phyloP scores from a whole-genome alignment of 2,797 vertebrate genomes.

The Halcyon smyrnensis region DNA sequence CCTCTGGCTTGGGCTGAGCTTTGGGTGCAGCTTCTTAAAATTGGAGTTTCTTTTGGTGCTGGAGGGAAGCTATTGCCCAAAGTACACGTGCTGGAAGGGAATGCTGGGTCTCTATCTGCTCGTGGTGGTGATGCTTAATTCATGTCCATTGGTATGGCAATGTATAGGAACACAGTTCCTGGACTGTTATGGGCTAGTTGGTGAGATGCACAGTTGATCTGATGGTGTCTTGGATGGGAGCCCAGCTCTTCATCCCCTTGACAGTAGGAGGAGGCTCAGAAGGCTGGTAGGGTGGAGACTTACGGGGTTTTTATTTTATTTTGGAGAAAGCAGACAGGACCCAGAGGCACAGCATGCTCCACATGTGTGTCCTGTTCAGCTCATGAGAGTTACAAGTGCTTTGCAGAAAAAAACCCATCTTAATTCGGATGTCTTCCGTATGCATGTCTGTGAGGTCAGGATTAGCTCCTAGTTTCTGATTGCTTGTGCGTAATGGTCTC shows the following conservation, averaged over 20 bases:
- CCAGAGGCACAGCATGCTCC: rapidly evolving
- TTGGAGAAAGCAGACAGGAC: neutral
- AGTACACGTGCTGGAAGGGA: neutral
- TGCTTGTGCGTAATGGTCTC: neutral
- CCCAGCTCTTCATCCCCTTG: neutral
- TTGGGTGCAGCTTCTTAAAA: neutral
- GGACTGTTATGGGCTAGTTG: neutral
- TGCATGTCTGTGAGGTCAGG: neutral
- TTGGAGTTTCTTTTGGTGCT: neutral
- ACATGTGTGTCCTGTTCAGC: rapidly evolving
- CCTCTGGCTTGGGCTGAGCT: neutral
- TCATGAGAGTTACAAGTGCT: neutral
- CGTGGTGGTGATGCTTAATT: neutral
- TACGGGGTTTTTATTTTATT: neutral
- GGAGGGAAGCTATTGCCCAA: neutral
- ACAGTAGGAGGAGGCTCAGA: neutral
- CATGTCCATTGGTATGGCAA: neutral
- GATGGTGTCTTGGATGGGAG: neutral
- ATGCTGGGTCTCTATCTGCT: neutral
- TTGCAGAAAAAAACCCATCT: neutral
- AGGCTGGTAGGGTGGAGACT: neutral
- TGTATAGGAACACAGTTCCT: neutral
- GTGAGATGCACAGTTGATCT: rapidly evolving
- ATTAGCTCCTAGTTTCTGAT: neutral
- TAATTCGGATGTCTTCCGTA: neutral